Base-by-base conservation (phyloP, 2,113 vertebrate genomes). In the Xiphorhynchus elegans region DNA sequence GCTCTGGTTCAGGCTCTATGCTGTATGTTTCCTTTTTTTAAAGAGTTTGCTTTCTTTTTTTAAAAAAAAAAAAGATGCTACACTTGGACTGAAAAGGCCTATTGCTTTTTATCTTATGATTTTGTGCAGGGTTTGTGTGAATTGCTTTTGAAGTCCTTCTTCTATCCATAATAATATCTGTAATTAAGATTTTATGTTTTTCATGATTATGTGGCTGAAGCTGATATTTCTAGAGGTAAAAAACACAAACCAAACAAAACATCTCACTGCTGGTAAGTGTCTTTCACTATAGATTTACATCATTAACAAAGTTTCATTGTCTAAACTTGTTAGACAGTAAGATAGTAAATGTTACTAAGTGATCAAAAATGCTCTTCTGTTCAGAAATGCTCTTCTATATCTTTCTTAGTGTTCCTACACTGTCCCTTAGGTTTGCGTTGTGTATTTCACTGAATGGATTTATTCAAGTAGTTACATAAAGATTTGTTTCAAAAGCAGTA, bases 1-100 rank as follows among this genome's bases (percentile, higher is more conserved):
- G 93, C 92, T 95, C 70, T 92, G 60, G 53, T 86, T 95, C 85
- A 80, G 74, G 75, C 84, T 95, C 44, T 55, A 82, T 81, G 92
- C 83, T 93, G 18, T 73, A 53, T 14, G 11, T 72, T 55, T 86
- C 64, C 86, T 47, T 37, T 52, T 42, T 56, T 67, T 42, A 70
- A 55, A 88, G 68, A 76, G 55, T 25, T 47, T 47, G 40, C 29
- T 49, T 20, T 18, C 47, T 31, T 64, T 13, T 1, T 14, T 74
- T 11, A n/a, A 56, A 58, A 58, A 21, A n/a, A 66, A 53, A 37
- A 9, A 73, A 63, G 40, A 52, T 63, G 81, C 53, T 63, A 33
- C 35, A 49, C 37, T 66, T 75, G 63, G 29, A 58, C 66, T 75
- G 58, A 87, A 93, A 87, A 67, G 58, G 66, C 72, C 21, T 80